Percentiles rank a stretch among this genome's conserved stretches.
These are phyloP conservation scores for Hipposideros armiger DNA, from an alignment of 2,113 vertebrate species.

Conservation along the genomic window DNA sequence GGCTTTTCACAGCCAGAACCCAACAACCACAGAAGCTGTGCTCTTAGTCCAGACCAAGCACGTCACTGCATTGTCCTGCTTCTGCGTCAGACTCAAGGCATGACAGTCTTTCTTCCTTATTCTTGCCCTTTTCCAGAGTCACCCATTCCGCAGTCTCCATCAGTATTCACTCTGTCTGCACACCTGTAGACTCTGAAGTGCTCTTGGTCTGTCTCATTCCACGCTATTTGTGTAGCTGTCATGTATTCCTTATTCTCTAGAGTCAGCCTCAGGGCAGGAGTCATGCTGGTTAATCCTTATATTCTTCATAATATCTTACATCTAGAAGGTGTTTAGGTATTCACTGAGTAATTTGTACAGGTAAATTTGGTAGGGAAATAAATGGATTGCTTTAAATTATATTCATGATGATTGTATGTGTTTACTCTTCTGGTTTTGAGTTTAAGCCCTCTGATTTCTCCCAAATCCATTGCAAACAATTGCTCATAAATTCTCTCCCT, in stretches of 20 bases:
- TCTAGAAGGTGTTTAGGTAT: neutral
- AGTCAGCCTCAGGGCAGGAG: neutral
- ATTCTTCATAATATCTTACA: neutral
- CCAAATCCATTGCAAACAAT: neutral
- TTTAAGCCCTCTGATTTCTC: neutral
- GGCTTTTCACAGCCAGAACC: neutral
- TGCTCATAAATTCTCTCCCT: neutral
- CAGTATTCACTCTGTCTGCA: fast-evolving
- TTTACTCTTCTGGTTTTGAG: neutral
- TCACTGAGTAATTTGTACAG: neutral
- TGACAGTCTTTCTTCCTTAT: neutral
- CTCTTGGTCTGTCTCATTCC: neutral
- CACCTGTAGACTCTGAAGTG: neutral
- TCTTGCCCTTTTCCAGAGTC: neutral
- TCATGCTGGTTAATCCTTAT: neutral
- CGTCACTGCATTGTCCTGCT: neutral
- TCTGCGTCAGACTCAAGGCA: neutral
- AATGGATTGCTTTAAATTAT: neutral
- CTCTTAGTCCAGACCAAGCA: too few species aligned
- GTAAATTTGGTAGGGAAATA: neutral
- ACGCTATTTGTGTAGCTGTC: neutral
- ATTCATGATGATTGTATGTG: neutral
- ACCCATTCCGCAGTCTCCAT: neutral
- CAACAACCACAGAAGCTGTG: neutral
- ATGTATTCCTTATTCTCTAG: neutral